Base-by-base conservation (phyloP, 2,797 vertebrate genomes). In the Rousettus madagascariensis region DNA sequence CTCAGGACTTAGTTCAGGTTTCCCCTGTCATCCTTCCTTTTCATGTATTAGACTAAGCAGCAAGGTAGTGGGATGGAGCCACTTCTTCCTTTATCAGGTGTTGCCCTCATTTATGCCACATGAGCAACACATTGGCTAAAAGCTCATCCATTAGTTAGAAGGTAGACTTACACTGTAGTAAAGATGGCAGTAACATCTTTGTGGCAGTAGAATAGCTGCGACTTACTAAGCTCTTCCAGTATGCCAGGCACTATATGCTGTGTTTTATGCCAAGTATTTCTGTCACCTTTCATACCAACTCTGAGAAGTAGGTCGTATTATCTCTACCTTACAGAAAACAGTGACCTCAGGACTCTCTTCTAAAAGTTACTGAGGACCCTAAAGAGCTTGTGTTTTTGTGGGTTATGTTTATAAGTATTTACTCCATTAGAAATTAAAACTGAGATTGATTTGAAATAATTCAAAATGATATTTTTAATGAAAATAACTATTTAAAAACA, bases 1-100 rank as follows among this genome's bases (percentile, higher is more conserved):
- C 53, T 46, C 28, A 78, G 79, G 38, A 46, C 83, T 85, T 55
- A 38, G 88, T 82, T 96, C 69, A 49, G 75, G 59, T 95, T 95
- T 95, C 75, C n/a, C 71, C 26, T 77, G 4, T 3, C 22, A 30
- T 82, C 19, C 51, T 65, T 28, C 80, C 53, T 93, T 75, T 91
- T 82, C 41, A 12, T 3, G 20, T 80, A n/a, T 83, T 38, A 92
- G 61, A 75, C 38, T 24, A 15, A 92, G 74, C 49, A 43, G 53
- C 65, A 51, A 19, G 46, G 26, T 28, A 49, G 80, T 74, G n/a
- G 77, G 61, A 20, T 59, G 16, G 72, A 95, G 59, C 36, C 17
- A 33, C 59, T 86, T 71, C 41, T 88, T 84, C 88, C 46, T 51
- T 90, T 30, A 61, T 43, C 36, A 15, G 24, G 28, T 86, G 53